Conservation (phyloP, 1,140 invertebrate genomes). For the Pseudomyrmex sp. region DNA sequence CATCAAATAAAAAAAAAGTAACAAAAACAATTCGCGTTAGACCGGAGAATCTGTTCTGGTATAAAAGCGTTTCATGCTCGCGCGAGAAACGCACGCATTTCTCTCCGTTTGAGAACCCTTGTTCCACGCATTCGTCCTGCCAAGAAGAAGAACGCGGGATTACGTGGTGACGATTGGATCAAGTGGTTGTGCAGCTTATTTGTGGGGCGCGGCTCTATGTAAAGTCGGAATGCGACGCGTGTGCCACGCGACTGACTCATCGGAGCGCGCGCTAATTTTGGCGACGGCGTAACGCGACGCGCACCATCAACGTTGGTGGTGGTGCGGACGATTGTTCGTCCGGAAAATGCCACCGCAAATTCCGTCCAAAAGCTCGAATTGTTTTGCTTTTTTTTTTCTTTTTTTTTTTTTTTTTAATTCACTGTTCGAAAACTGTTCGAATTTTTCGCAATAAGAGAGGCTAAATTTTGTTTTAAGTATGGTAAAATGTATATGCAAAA, state of each 20-base stretch:
- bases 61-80: neutral
- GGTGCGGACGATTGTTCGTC: constrained; percentile 34
- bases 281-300: constrained; percentile 55
- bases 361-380: neutral
- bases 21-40: too few species aligned
- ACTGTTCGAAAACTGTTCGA: too few species aligned
- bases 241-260: constrained; percentile 77
- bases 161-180: constrained; percentile 78
- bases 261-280: constrained; percentile 75
- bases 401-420: too few species aligned
- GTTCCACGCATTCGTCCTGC: constrained; percentile 1
- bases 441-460: too few species aligned
- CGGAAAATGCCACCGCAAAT: constrained; percentile 33
- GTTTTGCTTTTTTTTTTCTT: neutral
- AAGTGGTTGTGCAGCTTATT: constrained; percentile 76
- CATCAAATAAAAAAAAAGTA: neutral
- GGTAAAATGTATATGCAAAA: constrained; percentile 8
- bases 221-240: constrained; percentile 75
- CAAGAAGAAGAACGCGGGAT: constrained; percentile 62
- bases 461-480: too few species aligned
- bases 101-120: neutral
- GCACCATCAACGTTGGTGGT: constrained; percentile 52
- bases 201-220: constrained; percentile 70
- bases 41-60: too few species aligned
- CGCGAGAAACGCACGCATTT: neutral